phyloP scores from a whole-genome alignment of 2,113 vertebrate species.

The Tragelaphus scriptus region DNA sequence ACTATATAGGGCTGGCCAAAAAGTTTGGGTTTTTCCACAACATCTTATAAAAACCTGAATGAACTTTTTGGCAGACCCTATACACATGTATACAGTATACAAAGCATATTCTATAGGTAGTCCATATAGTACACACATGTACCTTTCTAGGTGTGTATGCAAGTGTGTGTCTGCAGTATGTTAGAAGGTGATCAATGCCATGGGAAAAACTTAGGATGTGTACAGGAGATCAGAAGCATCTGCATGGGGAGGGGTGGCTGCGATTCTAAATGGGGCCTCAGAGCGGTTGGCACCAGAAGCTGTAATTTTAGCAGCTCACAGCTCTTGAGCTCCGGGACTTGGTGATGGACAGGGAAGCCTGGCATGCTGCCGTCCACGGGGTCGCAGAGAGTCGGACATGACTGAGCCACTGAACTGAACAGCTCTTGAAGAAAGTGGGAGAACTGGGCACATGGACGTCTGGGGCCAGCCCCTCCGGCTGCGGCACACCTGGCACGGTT shows the following conservation, averaged over 20 bases:
- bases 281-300: background rate
- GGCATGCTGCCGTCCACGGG: accelerated
- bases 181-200: no score
- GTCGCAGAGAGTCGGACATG: accelerated
- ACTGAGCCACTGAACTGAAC: background rate
- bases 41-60: background rate
- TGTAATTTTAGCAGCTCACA: background rate
- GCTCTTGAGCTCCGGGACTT: background rate
- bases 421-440: background rate
- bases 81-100: background rate
- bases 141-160: background rate
- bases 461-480: background rate
- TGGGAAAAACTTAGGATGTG: background rate
- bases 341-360: background rate
- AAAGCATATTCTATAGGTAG: background rate
- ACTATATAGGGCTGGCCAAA: background rate
- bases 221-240: background rate
- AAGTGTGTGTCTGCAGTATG: accelerated
- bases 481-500: accelerated
- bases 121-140: no score
- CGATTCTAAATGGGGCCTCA: background rate
- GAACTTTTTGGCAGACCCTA: background rate
- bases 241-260: background rate
- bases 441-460: accelerated
- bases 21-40: background rate